Evolutionary conservation across 2,888 invertebrate genomes (phyloP).

Genomic region (Tetanocera ferruginea): DNA sequence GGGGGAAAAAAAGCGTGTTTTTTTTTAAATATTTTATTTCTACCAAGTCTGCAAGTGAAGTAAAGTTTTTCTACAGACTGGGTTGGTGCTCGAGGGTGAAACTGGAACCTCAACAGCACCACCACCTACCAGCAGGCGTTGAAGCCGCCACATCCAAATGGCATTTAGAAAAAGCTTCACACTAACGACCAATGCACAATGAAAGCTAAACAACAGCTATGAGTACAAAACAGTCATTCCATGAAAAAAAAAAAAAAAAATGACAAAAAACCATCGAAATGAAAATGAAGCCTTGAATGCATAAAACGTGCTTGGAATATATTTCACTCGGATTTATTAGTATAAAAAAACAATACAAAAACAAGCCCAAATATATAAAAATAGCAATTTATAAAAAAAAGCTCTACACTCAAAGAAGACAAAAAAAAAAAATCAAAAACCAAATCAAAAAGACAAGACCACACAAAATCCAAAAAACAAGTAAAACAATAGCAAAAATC

Average conservation of each 20-base stretch:
- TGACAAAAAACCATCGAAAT: constrained; percentile 1
- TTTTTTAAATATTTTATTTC: not conserved
- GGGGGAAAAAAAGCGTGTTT: not conserved
- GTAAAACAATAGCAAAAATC: not conserved
- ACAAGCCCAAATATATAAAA: constrained; percentile 9
- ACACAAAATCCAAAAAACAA: not conserved
- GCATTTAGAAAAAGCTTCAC: constrained; percentile 32
- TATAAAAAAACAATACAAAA: constrained; percentile 11
- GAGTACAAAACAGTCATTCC: not conserved
- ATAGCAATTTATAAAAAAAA: constrained; percentile 5
- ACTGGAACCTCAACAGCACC: constrained; percentile 6
- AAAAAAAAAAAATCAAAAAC: not conserved
- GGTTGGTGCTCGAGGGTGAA: not conserved
- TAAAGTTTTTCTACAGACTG: not conserved
- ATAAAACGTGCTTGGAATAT: constrained; percentile 57
- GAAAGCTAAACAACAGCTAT: not conserved
- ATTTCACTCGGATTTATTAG: constrained; percentile 41
- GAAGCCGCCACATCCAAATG: not conserved
- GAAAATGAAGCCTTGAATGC: constrained; percentile 55
- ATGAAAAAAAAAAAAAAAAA: not conserved
- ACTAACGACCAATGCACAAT: constrained; percentile 18
- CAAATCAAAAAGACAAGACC: not conserved
- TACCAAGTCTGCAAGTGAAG: constrained; percentile 8
- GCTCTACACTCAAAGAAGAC: not conserved
- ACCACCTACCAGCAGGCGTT: not conserved